Base-by-base conservation (phyloP, 2,113 vertebrate genomes). In the Hypocryptadius cinnamomeus region DNA sequence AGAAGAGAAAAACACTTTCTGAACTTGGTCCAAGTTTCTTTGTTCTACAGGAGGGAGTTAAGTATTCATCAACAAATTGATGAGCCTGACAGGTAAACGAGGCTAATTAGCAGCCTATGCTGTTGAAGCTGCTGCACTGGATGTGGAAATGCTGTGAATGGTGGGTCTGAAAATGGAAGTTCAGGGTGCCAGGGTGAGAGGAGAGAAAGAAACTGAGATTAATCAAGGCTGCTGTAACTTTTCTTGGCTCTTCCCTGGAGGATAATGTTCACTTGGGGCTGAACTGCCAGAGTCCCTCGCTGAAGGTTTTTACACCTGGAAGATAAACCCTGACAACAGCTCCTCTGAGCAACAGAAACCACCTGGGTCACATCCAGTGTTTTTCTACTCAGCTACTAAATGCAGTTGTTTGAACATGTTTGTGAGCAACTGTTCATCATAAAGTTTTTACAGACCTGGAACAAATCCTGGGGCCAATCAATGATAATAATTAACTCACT, bases 251-350 rank as follows among this genome's bases (percentile, higher is more conserved):
- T 89, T 86, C 14, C 25, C 23, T 23, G 51, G 50, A 35, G 24
- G 50, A 48, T 16, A 5, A 20, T 28, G 4, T 37, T 85, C 28
- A 13, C 12, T 50, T 77, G 27, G n/a, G 54, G 53, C 37, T 64
- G 19, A 79, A 33, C 18, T 59, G 60, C 6, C 27, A 0, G 6
- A 61, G 33, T 17, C 10, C 11, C 1, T 0, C 1, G 5, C 30
- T 40, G 42, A 15, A 20, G 8, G 8, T 15, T 57, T 92, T 44
- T 25, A 22, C 8, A 13, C n/a, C 44, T 54, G 8, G 23, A 66
- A 66, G 22, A 25, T 18, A 28, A 71, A 40, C 18, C 53, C 15
- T 33, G 18, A 10, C 7, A 71, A 1, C 18, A 15, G 20, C 28
- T 74, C 12, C 47, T 73, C 40, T 33, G 42, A 73, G 54, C 4